Evolutionary conservation across 1,140 invertebrate species (phyloP).

Genomic region (Oscheius sp.): DNA sequence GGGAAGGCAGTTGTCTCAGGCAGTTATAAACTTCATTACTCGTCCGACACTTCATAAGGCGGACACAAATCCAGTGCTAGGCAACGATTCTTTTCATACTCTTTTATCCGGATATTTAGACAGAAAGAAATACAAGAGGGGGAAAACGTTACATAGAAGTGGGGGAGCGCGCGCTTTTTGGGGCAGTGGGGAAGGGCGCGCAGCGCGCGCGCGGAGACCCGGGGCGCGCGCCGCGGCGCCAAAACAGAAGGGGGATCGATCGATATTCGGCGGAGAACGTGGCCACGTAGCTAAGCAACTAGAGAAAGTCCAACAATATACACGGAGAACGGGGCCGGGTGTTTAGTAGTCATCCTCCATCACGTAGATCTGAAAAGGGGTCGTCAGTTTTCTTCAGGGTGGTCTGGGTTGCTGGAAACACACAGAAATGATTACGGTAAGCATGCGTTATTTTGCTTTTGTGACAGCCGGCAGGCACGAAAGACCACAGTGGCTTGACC

Average conservation of each 20-base stretch:
- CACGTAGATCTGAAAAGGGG: slow-evolving; percentile 36
- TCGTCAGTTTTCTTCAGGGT: neutral
- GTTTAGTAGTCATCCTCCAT: slow-evolving; percentile 36
- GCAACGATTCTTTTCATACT: too few relatives aligned
- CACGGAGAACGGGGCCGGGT: neutral
- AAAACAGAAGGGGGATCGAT: neutral
- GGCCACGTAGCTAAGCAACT: slow-evolving; percentile 12
- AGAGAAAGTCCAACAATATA: slow-evolving; percentile 12
- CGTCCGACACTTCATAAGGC: neutral
- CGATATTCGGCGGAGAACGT: neutral
- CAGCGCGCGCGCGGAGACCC: neutral
- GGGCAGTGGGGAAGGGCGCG: neutral
- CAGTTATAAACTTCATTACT: neutral
- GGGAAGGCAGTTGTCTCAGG: too few relatives aligned
- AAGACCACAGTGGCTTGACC: too few relatives aligned
- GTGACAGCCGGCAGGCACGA: too few relatives aligned
- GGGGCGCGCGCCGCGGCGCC: neutral
- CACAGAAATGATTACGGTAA: neutral
- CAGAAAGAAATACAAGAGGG: neutral
- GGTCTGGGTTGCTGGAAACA: neutral
- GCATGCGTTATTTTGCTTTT: neutral
- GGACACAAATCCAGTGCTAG: neutral
- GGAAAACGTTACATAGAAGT: neutral
- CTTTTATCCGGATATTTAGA: slow-evolving; percentile 4
- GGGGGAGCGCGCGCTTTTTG: neutral